Conservation (phyloP, 1,140 invertebrate species). For the Pygmarrhopalites habei region DNA sequence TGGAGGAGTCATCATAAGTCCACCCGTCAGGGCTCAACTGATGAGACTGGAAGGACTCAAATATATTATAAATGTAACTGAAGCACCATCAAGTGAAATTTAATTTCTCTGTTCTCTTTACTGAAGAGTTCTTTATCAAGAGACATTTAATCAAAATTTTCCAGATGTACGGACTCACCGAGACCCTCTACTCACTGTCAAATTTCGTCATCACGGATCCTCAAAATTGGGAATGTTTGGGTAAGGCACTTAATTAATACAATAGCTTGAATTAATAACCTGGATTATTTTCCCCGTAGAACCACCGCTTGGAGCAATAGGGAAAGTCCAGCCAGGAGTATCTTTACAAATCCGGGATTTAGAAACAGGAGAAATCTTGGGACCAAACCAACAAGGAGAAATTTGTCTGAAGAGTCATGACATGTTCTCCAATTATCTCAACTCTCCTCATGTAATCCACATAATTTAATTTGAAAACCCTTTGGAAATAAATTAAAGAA, state of each 20-base stretch:
- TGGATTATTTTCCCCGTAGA: neutral
- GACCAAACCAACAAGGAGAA: conserved; percentile 11
- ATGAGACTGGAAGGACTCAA: neutral
- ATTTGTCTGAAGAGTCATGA: neutral
- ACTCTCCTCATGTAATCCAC: neutral
- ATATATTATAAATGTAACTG: conserved; percentile 6
- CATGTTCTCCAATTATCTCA: conserved; percentile 17
- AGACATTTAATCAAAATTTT: no score
- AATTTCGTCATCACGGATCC: neutral
- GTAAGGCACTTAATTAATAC: no score
- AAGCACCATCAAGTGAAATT: no score
- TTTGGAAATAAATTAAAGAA: neutral
- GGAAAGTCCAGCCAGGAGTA: conserved; percentile 4
- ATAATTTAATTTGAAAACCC: no score
- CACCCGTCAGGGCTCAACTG: conserved; percentile 6
- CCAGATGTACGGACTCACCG: conserved; percentile 22
- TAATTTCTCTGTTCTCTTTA: no score
- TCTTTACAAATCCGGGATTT: conserved; percentile 12
- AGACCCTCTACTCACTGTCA: neutral
- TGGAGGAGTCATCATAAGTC: conserved; percentile 19
- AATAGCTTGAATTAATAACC: no score
- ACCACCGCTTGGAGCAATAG: neutral
- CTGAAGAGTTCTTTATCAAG: no score
- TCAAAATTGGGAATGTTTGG: neutral
- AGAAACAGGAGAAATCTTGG: conserved; percentile 8